Percentiles rank a stretch among this genome's conserved stretches.
phyloP scores from a whole-genome alignment of 1,140 invertebrate species.

The Sitobion miscanthi region DNA sequence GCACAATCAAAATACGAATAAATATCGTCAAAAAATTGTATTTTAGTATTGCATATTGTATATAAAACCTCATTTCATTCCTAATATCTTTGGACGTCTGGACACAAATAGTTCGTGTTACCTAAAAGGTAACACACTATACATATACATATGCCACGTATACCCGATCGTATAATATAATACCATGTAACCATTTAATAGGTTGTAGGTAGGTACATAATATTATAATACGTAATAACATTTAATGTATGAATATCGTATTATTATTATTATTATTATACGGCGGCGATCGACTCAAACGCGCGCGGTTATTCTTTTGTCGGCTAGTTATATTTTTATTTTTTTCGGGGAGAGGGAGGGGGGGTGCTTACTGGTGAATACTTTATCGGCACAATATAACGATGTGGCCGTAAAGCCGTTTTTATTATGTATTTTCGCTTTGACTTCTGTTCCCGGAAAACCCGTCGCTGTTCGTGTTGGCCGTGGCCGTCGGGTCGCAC shows the following conservation, averaged over 20 bases:
- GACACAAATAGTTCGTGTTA: background rate
- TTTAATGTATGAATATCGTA: background rate
- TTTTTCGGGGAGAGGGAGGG: rapidly evolving
- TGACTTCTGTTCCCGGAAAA: background rate
- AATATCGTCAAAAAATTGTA: background rate
- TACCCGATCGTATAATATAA: background rate
- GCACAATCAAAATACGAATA: background rate
- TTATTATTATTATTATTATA: background rate
- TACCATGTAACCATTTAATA: no score
- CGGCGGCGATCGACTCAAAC: background rate
- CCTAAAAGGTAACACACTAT: background rate
- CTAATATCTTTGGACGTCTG: background rate
- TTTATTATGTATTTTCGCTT: background rate
- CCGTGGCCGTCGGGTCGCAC: background rate
- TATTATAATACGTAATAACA: background rate
- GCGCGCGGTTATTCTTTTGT: background rate
- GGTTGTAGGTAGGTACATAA: no score
- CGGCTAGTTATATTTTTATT: background rate
- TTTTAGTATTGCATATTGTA: background rate
- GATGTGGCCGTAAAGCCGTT: background rate
- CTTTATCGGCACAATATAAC: background rate
- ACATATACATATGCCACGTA: background rate
- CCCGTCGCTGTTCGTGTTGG: no score
- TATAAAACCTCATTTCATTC: background rate
- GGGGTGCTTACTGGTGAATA: background rate